phyloP scores from a whole-genome alignment of 1,140 invertebrate species.

The Drosophila trapezifrons region DNA sequence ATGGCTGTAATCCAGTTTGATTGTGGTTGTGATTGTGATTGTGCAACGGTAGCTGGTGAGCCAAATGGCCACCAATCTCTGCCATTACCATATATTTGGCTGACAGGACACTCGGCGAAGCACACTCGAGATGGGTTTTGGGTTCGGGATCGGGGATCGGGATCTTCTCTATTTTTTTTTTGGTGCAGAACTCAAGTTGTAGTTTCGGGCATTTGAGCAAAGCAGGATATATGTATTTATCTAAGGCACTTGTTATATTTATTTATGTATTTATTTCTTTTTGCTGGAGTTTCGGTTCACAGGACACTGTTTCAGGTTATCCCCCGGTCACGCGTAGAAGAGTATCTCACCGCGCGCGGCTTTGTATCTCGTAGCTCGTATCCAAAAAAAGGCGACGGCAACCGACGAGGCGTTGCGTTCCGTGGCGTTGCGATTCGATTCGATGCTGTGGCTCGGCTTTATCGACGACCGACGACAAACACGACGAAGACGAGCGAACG shows the following conservation, averaged over 20 bases:
- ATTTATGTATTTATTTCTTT: background rate
- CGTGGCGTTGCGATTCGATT: constrained; percentile 1
- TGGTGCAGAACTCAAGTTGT: constrained; percentile 36
- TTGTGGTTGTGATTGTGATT: constrained; percentile 85
- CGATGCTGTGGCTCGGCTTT: constrained; percentile 21
- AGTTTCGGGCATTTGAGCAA: constrained; percentile 52
- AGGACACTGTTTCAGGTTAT: background rate
- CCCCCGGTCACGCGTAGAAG: constrained; percentile 30
- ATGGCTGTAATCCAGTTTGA: constrained; percentile 86
- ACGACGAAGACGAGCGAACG: constrained; percentile 41
- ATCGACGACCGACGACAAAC: constrained; percentile 32
- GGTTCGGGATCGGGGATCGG: constrained; percentile 11
- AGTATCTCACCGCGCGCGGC: constrained; percentile 1
- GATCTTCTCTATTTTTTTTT: constrained; percentile 1
- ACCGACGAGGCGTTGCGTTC: constrained; percentile 21
- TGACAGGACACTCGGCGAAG: constrained; percentile 70
- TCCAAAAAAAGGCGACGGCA: constrained; percentile 54
- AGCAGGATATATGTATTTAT: constrained; percentile 40
- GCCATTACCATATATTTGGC: constrained; percentile 86
- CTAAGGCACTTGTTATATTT: constrained; percentile 63
- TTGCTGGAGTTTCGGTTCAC: constrained; percentile 14
- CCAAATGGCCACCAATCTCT: constrained; percentile 86
- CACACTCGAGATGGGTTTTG: constrained; percentile 49
- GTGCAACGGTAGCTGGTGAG: constrained; percentile 86
- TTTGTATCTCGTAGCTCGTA: constrained; percentile 43